Evolutionary conservation across 2,888 invertebrate genomes (phyloP), one percentile per base, ranked within the genome.

Genomic region (Agrochola lota): DNA sequence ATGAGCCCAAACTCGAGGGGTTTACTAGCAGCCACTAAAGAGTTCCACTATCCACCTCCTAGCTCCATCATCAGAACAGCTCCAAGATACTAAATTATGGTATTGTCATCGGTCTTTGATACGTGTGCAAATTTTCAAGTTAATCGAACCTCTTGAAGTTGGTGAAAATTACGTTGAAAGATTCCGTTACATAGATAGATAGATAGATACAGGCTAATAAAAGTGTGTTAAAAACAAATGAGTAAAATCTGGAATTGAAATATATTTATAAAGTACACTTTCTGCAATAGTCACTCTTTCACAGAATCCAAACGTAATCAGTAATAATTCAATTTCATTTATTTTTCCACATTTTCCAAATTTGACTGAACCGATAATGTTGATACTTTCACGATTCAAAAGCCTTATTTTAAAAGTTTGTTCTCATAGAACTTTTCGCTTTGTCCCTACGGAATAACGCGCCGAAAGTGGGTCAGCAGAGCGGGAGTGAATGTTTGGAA

Each of bases 341-440:
- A 67, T 12, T 6, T 40, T 62, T 66, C 77, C 30, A 77, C 77
- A 30, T 84, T 69, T 20, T 11, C 59, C 52, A 60, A 86, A 73
- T 57, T 71, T 74, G 43, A 63, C 60, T 20, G 20, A 20, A 67
- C 23, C n/a, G 35, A 35, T 71, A 52, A 66, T 79, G 69, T 83
- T 83, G 70, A 83, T 86, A 80, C 73, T 70, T n/a, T 46, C 20
- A 49, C 62, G 66, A 66, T 68, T 86, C 67, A 80, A 86, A 74
- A 86, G 77, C 87, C 74, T 80, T 88, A 77, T 88, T 88, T 86
- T 74, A 66, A 86, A 86, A 88, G 80, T 86, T 88, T 74, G 52
- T 67, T 67, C 43, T 49, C n/a, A 66, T 55, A 72, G 76, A 80
- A 86, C 35, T 80, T 78, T 60, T 59, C 52, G 12, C 66, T 88